phyloP scores from a whole-genome alignment of 2,797 vertebrate species.

The Pangasius sanitwongsei region DNA sequence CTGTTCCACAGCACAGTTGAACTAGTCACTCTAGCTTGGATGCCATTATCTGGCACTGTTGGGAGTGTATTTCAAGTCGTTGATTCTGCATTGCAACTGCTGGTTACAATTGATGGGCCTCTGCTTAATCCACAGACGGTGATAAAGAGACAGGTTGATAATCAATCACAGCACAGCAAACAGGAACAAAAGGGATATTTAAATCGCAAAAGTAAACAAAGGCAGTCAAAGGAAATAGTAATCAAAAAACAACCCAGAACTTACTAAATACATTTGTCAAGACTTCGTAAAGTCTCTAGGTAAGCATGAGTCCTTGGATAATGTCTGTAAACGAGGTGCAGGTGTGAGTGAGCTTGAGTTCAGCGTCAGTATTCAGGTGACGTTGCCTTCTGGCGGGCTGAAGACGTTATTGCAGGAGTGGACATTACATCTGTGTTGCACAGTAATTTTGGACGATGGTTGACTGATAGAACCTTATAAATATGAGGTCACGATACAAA shows the following conservation, averaged over 20 bases:
- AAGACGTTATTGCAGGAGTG: not conserved
- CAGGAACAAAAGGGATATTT: not conserved
- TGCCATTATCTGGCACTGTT: not conserved
- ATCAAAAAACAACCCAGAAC: not conserved
- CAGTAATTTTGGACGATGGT: not conserved
- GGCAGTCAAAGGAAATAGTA: not conserved
- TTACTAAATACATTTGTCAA: not conserved
- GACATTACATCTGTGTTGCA: not conserved
- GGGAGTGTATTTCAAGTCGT: not conserved
- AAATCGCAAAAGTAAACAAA: slow-evolving; percentile 8
- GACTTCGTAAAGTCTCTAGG: not conserved
- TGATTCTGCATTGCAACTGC: not conserved
- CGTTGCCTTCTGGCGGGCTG: not conserved
- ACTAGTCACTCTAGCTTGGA: not conserved
- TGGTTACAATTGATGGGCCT: not conserved
- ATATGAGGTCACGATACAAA: not conserved
- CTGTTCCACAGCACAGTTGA: not conserved
- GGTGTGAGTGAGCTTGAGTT: not conserved
- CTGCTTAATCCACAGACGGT: not conserved
- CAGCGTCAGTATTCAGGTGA: not conserved
- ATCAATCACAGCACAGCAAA: slow-evolving; percentile 16
- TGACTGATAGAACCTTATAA: not conserved
- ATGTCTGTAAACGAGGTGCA: not conserved
- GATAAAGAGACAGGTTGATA: not conserved
- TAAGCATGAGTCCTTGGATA: not conserved